Evolutionary conservation across 2,113 vertebrate species (phyloP).

Genomic region (Tragelaphus strepsiceros): DNA sequence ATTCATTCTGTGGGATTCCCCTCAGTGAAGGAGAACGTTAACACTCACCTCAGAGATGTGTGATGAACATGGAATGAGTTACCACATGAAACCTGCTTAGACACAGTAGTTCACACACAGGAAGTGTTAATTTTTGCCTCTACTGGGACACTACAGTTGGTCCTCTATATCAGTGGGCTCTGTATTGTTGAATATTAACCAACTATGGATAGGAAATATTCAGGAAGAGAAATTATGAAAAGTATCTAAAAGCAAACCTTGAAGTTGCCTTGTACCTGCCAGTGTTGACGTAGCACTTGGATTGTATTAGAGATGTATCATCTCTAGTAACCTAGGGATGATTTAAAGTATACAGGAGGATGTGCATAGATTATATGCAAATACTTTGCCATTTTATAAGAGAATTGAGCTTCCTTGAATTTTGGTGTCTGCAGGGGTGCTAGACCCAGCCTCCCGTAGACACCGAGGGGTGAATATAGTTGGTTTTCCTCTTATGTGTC

Average conservation of each 20-base stretch:
- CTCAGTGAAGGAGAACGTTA: not conserved
- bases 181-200: not conserved
- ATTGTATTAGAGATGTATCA: not conserved
- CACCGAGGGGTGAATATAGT: fast-evolving
- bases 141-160: fast-evolving
- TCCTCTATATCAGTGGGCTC: not conserved
- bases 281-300: not conserved
- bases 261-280: not conserved
- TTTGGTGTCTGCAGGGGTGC: not conserved
- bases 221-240: not conserved
- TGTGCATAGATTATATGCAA: not conserved
- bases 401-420: not conserved
- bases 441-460: not conserved
- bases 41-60: not conserved
- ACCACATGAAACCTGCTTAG: no score
- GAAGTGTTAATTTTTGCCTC: not conserved
- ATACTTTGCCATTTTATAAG: not conserved
- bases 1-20: not conserved
- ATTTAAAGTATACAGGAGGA: not conserved
- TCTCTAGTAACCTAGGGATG: not conserved
- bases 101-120: not conserved
- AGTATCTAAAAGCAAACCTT: not conserved
- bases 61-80: not conserved
- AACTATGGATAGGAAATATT: not conserved
- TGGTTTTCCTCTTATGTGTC: not conserved